Evolutionary conservation across 2,797 vertebrate genomes (phyloP).

Genomic region (Sebastiscus tertius): DNA sequence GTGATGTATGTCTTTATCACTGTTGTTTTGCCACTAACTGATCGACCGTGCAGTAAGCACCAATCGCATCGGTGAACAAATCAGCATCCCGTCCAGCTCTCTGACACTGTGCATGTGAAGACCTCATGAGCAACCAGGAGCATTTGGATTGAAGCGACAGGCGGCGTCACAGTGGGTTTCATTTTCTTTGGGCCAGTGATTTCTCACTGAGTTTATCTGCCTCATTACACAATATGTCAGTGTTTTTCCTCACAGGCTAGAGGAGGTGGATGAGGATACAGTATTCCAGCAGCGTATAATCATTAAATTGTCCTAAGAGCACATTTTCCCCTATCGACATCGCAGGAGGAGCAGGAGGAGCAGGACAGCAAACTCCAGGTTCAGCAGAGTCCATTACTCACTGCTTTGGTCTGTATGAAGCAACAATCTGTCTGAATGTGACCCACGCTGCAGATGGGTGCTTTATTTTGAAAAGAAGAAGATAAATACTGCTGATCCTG

Average conservation of each 20-base stretch:
- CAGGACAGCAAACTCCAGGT: neutral
- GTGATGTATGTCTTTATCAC: neutral
- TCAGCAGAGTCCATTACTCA: neutral
- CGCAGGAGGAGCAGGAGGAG: neutral
- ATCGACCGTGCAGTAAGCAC: neutral
- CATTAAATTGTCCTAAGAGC: neutral
- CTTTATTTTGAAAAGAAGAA: neutral
- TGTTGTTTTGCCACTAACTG: neutral
- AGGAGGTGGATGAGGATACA: neutral
- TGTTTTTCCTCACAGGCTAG: neutral
- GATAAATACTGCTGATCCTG: constrained; percentile 3
- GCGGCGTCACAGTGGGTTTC: constrained; percentile 13
- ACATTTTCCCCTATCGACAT: neutral
- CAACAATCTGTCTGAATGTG: neutral
- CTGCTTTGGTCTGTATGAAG: neutral
- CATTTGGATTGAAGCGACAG: neutral
- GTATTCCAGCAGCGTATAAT: neutral
- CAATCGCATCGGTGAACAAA: neutral
- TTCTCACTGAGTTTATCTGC: constrained; percentile 15
- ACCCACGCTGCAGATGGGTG: neutral
- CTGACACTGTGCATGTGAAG: neutral
- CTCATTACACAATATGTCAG: constrained; percentile 36
- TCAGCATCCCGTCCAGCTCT: neutral
- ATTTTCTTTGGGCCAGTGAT: constrained; percentile 37
- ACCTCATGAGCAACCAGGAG: constrained; percentile 6